phyloP scores from a whole-genome alignment of 2,113 vertebrate genomes.

The Rhynchomys soricoides region DNA sequence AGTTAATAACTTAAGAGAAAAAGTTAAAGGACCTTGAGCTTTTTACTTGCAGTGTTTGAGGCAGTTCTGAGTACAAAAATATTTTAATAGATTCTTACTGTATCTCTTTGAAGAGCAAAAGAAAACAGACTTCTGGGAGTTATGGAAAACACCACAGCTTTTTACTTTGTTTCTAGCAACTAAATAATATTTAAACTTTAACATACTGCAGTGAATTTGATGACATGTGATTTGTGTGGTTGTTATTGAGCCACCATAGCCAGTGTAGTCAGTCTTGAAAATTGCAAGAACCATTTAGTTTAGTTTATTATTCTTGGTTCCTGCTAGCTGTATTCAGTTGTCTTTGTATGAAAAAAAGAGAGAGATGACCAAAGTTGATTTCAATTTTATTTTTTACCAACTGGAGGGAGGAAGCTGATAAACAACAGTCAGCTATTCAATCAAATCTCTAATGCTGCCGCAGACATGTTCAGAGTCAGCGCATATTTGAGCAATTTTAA shows the following conservation, averaged over 20 bases:
- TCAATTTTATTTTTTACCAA: slow-evolving; percentile 70
- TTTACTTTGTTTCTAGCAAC: slow-evolving; percentile 62
- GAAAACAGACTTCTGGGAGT: slow-evolving; percentile 23
- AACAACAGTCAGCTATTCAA: slow-evolving; percentile 78
- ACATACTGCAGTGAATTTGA: slow-evolving; percentile 61
- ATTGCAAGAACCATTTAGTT: slow-evolving; percentile 76
- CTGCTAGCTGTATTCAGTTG: slow-evolving; percentile 56
- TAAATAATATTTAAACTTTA: neutral
- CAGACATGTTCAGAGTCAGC: slow-evolving; percentile 81
- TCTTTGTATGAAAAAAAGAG: slow-evolving; percentile 43
- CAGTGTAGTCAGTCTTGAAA: slow-evolving; percentile 68
- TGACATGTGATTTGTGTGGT: slow-evolving; percentile 69
- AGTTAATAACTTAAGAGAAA: slow-evolving; percentile 33
- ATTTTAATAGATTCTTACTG: slow-evolving; percentile 53
- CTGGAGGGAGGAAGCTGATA: slow-evolving; percentile 78
- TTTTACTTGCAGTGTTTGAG: neutral
- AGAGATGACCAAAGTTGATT: slow-evolving; percentile 64
- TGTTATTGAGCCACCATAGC: slow-evolving; percentile 76
- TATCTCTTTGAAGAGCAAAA: slow-evolving; percentile 53
- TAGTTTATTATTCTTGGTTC: slow-evolving; percentile 74
- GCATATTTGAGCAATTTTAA: slow-evolving; percentile 74
- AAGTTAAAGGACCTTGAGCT: neutral
- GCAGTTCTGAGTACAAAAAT: neutral
- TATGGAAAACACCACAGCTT: slow-evolving; percentile 26
- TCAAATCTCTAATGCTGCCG: slow-evolving; percentile 77